phyloP scores from a whole-genome alignment of 2,113 vertebrate genomes.

The Ramphastos sulfuratus region DNA sequence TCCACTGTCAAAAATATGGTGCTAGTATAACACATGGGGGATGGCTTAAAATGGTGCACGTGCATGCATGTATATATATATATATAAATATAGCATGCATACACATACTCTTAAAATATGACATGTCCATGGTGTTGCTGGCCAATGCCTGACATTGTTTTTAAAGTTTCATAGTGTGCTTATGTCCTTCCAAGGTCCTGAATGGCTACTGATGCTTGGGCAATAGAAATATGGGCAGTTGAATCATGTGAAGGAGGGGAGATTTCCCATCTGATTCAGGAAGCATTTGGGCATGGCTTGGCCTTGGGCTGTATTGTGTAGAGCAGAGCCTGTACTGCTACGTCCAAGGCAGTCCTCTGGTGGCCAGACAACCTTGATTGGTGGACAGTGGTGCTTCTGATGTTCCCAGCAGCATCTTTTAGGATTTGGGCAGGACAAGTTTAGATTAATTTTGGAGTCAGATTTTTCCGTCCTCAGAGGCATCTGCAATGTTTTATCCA shows the following conservation, averaged over 20 bases:
- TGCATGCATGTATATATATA: background rate
- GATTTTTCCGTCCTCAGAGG: background rate
- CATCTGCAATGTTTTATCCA: background rate
- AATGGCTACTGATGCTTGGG: background rate
- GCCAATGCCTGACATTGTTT: constrained; percentile 50
- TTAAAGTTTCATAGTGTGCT: background rate
- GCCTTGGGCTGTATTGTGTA: background rate
- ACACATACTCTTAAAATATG: background rate
- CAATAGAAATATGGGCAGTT: background rate
- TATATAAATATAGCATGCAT: background rate
- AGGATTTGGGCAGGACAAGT: background rate
- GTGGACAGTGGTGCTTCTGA: background rate
- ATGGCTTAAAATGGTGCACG: constrained; percentile 9
- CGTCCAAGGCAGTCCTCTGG: background rate
- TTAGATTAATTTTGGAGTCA: background rate
- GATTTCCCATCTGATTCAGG: background rate
- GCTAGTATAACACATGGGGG: constrained; percentile 60
- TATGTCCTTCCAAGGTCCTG: background rate
- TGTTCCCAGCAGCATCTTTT: background rate
- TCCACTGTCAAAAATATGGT: constrained; percentile 64
- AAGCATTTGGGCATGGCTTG: background rate
- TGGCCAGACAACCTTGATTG: background rate
- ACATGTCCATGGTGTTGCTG: constrained; percentile 63
- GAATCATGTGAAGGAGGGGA: background rate
- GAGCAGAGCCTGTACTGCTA: background rate